phyloP scores from a whole-genome alignment of 1,140 invertebrate species.

The Platyscapa corneri region DNA sequence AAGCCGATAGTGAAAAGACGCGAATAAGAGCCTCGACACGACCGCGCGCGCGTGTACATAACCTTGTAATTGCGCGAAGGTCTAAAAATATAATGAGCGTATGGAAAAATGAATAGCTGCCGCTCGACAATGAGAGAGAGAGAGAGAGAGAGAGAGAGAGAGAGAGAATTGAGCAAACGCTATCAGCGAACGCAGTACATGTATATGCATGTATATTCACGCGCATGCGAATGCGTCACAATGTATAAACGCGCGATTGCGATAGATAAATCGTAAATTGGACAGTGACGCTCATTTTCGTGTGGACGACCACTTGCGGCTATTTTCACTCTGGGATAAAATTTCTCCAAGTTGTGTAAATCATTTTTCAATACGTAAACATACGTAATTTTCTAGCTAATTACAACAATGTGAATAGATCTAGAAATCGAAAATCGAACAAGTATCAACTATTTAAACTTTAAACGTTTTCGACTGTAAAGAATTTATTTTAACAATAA shows the following conservation, averaged over 20 bases:
- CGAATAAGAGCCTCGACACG: conserved; percentile 15
- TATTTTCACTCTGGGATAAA: conserved; percentile 12
- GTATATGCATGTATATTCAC: conserved; percentile 50
- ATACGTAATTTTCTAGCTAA: conserved; percentile 5
- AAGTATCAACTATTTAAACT: conserved; percentile 1
- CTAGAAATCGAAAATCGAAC: background rate
- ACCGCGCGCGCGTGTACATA: conserved; percentile 20
- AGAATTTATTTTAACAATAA: conserved; percentile 29
- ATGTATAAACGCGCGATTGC: conserved; percentile 34
- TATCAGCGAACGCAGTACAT: conserved; percentile 14
- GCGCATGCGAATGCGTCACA: conserved; percentile 45
- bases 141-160: background rate
- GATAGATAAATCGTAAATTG: conserved; percentile 66
- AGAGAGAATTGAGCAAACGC: conserved; percentile 33
- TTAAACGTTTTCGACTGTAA: background rate
- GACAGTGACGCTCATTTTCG: conserved; percentile 56
- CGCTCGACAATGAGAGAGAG: background rate
- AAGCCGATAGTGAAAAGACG: background rate
- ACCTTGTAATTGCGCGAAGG: conserved; percentile 59
- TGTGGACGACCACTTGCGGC: background rate
- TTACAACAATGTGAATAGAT: too few relatives aligned
- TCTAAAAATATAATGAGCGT: conserved; percentile 64
- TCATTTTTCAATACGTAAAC: conserved; percentile 17
- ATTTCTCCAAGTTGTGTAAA: conserved; percentile 1
- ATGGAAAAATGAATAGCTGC: conserved; percentile 52